Conservation (phyloP, 2,113 vertebrate genomes). For the Atherinomorus stipes region DNA sequence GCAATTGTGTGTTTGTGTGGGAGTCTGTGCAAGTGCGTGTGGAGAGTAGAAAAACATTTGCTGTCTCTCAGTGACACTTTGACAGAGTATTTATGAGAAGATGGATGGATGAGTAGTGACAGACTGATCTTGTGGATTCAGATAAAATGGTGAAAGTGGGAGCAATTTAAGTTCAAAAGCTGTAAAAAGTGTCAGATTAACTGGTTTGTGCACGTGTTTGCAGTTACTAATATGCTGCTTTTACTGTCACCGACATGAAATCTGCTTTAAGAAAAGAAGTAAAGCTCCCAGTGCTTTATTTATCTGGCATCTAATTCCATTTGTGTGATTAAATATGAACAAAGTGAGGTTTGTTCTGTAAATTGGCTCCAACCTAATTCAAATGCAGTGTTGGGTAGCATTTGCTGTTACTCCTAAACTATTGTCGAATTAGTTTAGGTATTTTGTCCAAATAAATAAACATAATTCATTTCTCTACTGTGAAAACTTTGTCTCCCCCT, state of each 20-base stretch:
- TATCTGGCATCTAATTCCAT: not conserved
- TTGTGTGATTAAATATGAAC: too few relatives aligned
- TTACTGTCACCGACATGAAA: not conserved
- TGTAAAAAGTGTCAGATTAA: not conserved
- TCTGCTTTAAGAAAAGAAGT: not conserved
- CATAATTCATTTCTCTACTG: too few relatives aligned
- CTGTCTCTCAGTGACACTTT: conserved; percentile 22
- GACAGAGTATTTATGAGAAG: conserved; percentile 5
- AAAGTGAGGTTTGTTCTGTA: too few relatives aligned
- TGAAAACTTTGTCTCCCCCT: too few relatives aligned
- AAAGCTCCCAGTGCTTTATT: not conserved
- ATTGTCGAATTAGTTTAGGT: too few relatives aligned
- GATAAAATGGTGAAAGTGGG: not conserved
- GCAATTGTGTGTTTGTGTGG: conserved; percentile 7
- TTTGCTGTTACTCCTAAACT: too few relatives aligned
- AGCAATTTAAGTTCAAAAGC: not conserved
- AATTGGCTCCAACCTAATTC: too few relatives aligned
- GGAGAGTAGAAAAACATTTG: conserved; percentile 48
- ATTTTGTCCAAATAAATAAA: too few relatives aligned
- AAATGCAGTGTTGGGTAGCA: too few relatives aligned
- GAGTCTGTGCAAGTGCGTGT: not conserved
- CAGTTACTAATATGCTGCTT: not conserved
- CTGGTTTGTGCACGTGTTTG: not conserved
- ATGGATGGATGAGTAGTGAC: conserved; percentile 15
- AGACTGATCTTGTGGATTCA: not conserved